Evolutionary conservation across 2,113 vertebrate species (phyloP).

Genomic region (Sturnira hondurensis): DNA sequence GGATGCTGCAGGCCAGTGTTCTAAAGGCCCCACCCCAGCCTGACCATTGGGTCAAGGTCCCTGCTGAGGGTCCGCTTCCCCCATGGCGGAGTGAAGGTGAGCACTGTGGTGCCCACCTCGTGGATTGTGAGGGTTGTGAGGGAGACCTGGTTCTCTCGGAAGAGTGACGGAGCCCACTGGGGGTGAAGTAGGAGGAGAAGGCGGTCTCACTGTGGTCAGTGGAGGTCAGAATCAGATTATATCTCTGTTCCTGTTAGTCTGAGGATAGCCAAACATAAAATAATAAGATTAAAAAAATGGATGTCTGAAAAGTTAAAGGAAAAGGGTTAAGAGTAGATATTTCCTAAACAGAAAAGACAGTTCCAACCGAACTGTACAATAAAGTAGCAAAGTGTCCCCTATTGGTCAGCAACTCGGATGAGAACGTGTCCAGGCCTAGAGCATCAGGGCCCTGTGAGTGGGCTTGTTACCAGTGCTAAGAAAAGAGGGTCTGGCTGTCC

Average conservation of each 20-base stretch:
- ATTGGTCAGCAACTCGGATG: fast-evolving
- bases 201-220: background rate
- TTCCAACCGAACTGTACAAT: background rate
- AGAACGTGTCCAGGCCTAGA: background rate
- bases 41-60: background rate
- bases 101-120: fast-evolving
- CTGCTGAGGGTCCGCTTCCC: fast-evolving
- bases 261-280: background rate
- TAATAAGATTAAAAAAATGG: background rate
- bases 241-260: background rate
- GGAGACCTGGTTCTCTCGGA: background rate
- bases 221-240: background rate
- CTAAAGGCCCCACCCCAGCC: background rate
- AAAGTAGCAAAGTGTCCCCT: background rate
- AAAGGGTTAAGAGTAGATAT: background rate
- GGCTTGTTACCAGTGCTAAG: no score
- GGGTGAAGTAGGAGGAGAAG: background rate
- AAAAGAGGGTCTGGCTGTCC: background rate
- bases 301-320: background rate
- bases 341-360: background rate
- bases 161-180: no score
- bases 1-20: no score
- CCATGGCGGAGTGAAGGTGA: background rate
- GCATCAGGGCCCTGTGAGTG: fast-evolving
- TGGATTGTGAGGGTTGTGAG: background rate